phyloP scores from a whole-genome alignment of 1,140 invertebrate species.

The Bombus sylvicola region DNA sequence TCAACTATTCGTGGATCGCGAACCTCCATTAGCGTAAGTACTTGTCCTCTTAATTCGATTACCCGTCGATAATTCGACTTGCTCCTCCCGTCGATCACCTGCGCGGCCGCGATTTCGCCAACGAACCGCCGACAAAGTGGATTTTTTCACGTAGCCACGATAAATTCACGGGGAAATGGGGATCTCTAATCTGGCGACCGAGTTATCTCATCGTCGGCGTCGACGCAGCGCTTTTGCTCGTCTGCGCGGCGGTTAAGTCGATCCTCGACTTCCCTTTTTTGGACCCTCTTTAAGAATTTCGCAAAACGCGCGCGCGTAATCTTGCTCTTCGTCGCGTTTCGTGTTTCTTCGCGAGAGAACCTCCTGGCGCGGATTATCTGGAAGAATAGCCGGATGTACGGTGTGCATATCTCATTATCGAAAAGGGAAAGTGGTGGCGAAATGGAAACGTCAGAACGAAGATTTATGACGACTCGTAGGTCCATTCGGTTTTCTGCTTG shows the following conservation, averaged over 20 bases:
- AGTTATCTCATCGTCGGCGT: conserved; percentile 62
- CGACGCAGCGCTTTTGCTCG: conserved; percentile 62
- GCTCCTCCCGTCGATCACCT: conserved; percentile 13
- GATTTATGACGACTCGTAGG: not conserved
- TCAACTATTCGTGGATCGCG: conserved; percentile 19
- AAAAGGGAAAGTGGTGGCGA: conserved; percentile 46
- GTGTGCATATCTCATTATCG: conserved; percentile 15
- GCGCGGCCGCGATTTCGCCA: conserved; percentile 30
- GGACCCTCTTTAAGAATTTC: conserved; percentile 53
- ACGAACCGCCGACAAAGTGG: conserved; percentile 43
- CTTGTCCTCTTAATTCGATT: conserved; percentile 31
- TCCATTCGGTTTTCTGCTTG: not conserved
- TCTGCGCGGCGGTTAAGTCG: conserved; percentile 14
- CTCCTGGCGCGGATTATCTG: not conserved
- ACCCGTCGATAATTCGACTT: conserved; percentile 49
- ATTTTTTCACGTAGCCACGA: conserved; percentile 69
- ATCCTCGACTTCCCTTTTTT: conserved; percentile 42
- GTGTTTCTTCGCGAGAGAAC: not conserved
- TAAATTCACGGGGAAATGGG: conserved; percentile 62
- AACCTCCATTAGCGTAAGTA: conserved; percentile 18
- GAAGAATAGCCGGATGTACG: conserved; percentile 27
- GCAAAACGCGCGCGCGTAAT: conserved; percentile 49
- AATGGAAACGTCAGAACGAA: conserved; percentile 23
- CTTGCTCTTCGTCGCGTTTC: conserved; percentile 19
- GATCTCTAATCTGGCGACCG: conserved; percentile 61